A percentile compares a stretch with the other conserved stretches of the same genome.
These are phyloP conservation scores for Andrena chrysosceles DNA, from an alignment of 2,888 invertebrate genomes.

Conservation along the genomic window DNA sequence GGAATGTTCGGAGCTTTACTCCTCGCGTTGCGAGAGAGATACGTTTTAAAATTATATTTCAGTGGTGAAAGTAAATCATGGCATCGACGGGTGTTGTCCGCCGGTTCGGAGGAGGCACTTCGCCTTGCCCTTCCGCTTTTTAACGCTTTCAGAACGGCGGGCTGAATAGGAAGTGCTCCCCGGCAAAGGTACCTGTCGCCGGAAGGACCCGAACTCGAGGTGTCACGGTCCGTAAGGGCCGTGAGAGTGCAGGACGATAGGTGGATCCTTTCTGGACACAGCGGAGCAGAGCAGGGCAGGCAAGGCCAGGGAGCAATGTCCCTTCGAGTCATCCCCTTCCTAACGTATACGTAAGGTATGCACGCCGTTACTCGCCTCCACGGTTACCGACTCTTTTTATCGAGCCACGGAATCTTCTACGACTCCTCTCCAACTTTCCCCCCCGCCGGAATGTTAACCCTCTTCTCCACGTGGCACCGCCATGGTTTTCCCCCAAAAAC, in stretches of 20 bases:
- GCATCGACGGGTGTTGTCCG: conserved; percentile 32
- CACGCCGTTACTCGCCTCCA: conserved; percentile 77
- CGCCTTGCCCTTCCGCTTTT: conserved; percentile 3
- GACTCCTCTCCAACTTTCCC: conserved; percentile 51
- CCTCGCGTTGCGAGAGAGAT: too few species aligned
- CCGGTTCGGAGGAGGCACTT: not conserved
- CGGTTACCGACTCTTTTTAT: conserved; percentile 75
- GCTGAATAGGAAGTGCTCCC: conserved; percentile 50
- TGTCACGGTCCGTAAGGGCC: conserved; percentile 72
- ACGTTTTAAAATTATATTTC: not conserved
- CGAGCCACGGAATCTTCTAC: conserved; percentile 72
- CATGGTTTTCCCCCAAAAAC: not conserved
- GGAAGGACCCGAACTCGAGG: conserved; percentile 65
- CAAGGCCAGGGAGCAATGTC: conserved; percentile 81
- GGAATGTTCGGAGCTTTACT: not conserved
- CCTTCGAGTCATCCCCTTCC: conserved; percentile 81
- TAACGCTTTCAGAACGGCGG: not conserved
- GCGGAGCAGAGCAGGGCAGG: conserved; percentile 74
- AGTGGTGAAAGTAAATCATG: conserved; percentile 48
- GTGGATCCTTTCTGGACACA: conserved; percentile 73
- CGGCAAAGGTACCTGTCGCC: conserved; percentile 52
- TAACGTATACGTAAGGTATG: conserved; percentile 78
- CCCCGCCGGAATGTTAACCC: conserved; percentile 58
- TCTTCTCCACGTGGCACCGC: conserved; percentile 6
- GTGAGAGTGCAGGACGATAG: conserved; percentile 71